These are phyloP conservation scores for Craseonycteris thonglongyai DNA, from an alignment of 2,113 vertebrate genomes.

Conservation along the genomic window DNA sequence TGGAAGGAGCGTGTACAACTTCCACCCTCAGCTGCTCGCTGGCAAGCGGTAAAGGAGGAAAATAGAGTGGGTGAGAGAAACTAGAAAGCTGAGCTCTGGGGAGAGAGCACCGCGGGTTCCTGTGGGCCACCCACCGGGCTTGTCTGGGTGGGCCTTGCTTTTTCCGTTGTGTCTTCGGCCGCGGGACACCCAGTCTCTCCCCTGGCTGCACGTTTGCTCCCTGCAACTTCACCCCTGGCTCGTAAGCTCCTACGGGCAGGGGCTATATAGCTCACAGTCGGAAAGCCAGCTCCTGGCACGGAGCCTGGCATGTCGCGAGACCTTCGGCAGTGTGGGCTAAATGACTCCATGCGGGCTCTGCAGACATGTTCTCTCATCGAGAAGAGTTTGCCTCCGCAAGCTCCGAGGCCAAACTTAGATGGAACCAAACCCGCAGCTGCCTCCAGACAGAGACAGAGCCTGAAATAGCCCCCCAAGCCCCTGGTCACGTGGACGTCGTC, in stretches of 20 bases:
- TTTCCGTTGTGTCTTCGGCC: background rate
- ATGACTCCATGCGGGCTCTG: background rate
- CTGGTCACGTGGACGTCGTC: background rate
- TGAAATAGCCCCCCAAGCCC: slow-evolving; percentile 1
- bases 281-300: background rate
- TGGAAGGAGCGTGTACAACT: accelerated
- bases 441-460: background rate
- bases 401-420: background rate
- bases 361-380: background rate
- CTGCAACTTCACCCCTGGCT: background rate
- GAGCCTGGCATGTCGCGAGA: background rate
- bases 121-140: background rate
- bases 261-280: no score
- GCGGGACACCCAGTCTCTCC: no score
- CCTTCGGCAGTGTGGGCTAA: background rate
- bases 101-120: accelerated
- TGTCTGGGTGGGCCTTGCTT: background rate
- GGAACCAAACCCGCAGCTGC: background rate
- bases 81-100: background rate
- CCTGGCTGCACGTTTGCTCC: background rate
- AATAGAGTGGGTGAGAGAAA: background rate
- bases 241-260: background rate
- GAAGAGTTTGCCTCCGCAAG: background rate
- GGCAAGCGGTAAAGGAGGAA: background rate
- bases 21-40: background rate